Percentiles rank a stretch among this genome's conserved stretches.
Conservation (phyloP, 2,888 invertebrate genomes). For the Matsumyia berberina region DNA sequence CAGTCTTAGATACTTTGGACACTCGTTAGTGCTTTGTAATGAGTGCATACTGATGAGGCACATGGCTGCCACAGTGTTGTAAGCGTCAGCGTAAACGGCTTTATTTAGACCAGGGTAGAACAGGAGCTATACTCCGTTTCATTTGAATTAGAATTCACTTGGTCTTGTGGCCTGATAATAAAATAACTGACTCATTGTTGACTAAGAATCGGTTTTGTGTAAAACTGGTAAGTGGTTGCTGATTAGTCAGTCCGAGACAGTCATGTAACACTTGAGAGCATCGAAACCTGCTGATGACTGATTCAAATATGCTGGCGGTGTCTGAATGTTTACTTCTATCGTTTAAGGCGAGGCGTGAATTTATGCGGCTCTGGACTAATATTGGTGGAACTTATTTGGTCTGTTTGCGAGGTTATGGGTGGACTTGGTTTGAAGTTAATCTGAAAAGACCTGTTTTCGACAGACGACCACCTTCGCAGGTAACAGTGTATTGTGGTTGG, state of each 20-base stretch:
- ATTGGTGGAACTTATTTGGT: too few species aligned
- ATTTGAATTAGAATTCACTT: background rate
- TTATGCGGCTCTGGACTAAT: too few species aligned
- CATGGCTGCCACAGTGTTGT: constrained; percentile 22
- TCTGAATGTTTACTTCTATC: too few species aligned
- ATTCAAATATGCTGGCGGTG: background rate
- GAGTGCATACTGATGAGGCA: constrained; percentile 32
- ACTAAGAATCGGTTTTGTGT: background rate
- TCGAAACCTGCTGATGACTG: background rate
- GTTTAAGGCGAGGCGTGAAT: too few species aligned
- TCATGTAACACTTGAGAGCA: background rate
- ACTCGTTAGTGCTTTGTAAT: background rate
- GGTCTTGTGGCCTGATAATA: background rate
- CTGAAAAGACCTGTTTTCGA: too few species aligned
- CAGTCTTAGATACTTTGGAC: constrained; percentile 16
- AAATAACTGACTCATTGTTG: background rate
- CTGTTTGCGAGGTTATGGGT: too few species aligned
- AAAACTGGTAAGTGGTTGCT: background rate
- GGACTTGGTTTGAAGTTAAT: too few species aligned
- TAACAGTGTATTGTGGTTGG: too few species aligned
- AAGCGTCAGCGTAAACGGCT: constrained; percentile 41
- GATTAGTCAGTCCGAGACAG: background rate
- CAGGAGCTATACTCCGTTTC: background rate
- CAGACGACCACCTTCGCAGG: too few species aligned
- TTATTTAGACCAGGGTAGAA: constrained; percentile 29